Conservation (phyloP, 2,888 invertebrate genomes). For the Nephrotoma flavescens region DNA sequence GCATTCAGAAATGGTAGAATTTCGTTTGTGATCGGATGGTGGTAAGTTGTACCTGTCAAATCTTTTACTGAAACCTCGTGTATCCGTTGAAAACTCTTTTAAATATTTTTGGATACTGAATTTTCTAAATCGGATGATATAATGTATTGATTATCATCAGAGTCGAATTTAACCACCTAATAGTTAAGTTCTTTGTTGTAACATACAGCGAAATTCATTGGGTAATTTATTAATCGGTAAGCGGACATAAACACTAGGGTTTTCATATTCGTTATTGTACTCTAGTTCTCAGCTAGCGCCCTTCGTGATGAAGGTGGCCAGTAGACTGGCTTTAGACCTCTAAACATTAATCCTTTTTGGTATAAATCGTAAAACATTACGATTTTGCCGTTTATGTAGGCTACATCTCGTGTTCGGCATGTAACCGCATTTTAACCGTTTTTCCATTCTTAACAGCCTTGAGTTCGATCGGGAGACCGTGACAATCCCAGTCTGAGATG, state of each 20-base stretch:
- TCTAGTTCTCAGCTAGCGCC: conserved; percentile 96
- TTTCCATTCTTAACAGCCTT: conserved; percentile 55
- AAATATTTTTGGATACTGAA: neutral
- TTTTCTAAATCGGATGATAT: conserved; percentile 45
- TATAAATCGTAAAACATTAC: conserved; percentile 67
- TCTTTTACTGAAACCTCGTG: conserved; percentile 31
- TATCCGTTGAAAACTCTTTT: neutral
- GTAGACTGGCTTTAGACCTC: conserved; percentile 85
- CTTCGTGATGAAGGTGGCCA: conserved; percentile 95
- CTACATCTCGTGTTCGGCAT: conserved; percentile 67
- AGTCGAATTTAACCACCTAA: conserved; percentile 38
- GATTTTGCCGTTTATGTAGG: conserved; percentile 70
- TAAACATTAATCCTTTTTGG: conserved; percentile 60
- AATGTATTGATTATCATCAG: conserved; percentile 37
- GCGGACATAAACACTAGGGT: conserved; percentile 56
- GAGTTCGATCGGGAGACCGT: conserved; percentile 94
- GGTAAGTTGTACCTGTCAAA: conserved; percentile 45
- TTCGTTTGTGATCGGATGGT: conserved; percentile 45
- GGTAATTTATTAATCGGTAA: conserved; percentile 40
- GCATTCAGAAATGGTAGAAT: conserved; percentile 54
- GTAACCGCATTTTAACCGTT: conserved; percentile 30
- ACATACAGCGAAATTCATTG: conserved; percentile 41
- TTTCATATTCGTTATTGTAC: conserved; percentile 70
- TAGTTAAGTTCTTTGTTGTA: conserved; percentile 51
- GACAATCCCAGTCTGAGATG: conserved; percentile 97